Evolutionary conservation across 1,140 invertebrate species (phyloP).

Genomic region (Platyura marginata): DNA sequence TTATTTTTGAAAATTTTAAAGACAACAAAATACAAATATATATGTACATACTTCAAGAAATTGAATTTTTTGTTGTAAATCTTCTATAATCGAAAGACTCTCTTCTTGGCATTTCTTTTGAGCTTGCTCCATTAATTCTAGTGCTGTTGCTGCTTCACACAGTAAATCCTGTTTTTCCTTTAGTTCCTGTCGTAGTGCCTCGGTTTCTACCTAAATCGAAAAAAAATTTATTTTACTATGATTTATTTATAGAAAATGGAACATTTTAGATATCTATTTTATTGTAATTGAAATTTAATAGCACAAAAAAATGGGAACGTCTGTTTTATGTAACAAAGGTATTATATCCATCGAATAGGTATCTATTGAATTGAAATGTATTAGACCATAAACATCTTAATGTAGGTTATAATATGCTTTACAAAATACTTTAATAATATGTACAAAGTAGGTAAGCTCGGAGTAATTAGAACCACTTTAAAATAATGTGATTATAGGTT

Average conservation of each 20-base stretch:
- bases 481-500: no score
- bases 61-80: conserved; percentile 16
- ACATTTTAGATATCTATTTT: no score
- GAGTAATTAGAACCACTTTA: no score
- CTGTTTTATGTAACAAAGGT: conserved; percentile 3
- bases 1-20: no score
- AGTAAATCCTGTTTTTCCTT: conserved; percentile 66
- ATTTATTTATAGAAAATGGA: no score
- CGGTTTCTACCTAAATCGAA: conserved; percentile 56
- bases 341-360: background rate
- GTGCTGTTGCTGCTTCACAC: conserved; percentile 60
- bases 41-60: conserved; percentile 12
- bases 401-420: no score
- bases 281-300: no score
- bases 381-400: no score
- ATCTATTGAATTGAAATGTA: conserved; percentile 1
- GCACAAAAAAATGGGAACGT: background rate
- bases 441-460: no score
- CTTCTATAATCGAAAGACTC: conserved; percentile 13
- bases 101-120: conserved; percentile 15
- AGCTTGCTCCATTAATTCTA: conserved; percentile 50
- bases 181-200: conserved; percentile 57
- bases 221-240: conserved; percentile 7
- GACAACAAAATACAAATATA: no score
- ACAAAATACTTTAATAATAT: no score